A percentile compares a stretch with the other conserved stretches of the same genome.
Conservation (phyloP, 2,113 vertebrate genomes). For the Ibidorhyncha struthersii region DNA sequence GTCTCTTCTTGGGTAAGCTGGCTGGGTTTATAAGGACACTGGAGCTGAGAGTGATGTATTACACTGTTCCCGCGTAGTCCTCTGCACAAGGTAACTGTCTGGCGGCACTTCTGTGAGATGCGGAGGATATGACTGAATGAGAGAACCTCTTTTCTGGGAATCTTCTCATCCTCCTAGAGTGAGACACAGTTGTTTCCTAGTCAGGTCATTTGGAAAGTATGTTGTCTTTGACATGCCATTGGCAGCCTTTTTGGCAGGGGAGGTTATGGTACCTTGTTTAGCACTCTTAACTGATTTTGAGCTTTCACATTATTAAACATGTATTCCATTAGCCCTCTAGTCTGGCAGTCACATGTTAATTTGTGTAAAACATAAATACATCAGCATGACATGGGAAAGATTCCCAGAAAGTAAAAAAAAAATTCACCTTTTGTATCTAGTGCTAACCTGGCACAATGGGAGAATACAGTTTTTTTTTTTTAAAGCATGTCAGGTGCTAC, state of each 20-base stretch:
- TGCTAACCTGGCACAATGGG: not conserved
- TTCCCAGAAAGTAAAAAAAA: slow-evolving; percentile 13
- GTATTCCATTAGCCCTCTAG: slow-evolving; percentile 11
- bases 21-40: not conserved
- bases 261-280: not conserved
- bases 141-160: not conserved
- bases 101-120: not conserved
- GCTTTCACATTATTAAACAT: slow-evolving; percentile 18
- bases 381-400: not conserved
- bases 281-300: not conserved
- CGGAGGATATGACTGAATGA: not conserved
- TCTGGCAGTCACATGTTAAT: not conserved
- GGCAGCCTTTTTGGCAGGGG: not conserved
- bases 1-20: not conserved
- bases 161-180: not conserved
- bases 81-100: not conserved
- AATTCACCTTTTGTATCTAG: not conserved
- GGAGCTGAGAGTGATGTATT: not conserved
- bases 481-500: not conserved
- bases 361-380: not conserved
- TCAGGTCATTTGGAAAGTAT: not conserved
- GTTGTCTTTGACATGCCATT: not conserved
- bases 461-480: not conserved
- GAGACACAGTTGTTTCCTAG: not conserved
- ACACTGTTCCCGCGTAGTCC: not conserved